Evolutionary conservation across 92 coral and sea anemone genomes (phyloP).

Genomic region (Montipora capitata): DNA sequence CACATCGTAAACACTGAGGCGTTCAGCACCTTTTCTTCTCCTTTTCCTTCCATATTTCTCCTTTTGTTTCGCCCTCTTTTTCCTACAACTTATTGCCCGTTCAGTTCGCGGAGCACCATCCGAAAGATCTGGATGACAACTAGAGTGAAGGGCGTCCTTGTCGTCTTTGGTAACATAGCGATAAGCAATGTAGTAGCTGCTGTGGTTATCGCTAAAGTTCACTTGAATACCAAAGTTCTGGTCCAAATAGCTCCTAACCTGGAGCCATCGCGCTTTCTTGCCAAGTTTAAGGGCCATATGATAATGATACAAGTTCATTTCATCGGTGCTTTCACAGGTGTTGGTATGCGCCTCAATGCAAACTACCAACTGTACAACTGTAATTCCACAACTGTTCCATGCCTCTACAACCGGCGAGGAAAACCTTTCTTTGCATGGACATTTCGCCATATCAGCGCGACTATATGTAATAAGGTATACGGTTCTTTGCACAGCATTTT

Average conservation of each 20-base stretch:
- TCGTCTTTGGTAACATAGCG: background rate
- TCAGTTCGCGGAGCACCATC: background rate
- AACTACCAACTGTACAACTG: no score
- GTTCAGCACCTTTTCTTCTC: background rate
- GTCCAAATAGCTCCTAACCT: slow-evolving; percentile 2
- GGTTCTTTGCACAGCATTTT: background rate
- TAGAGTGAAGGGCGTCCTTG: background rate
- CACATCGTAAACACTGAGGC: slow-evolving; percentile 48
- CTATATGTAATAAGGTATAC: slow-evolving; percentile 6
- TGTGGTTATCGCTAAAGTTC: background rate
- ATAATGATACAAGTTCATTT: no score
- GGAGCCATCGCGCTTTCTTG: background rate
- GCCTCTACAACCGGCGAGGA: no score
- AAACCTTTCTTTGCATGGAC: no score
- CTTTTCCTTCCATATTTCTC: background rate
- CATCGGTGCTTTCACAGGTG: no score
- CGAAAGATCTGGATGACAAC: no score
- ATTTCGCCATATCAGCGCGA: background rate
- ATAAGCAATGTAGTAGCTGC: no score
- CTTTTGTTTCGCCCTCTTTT: background rate
- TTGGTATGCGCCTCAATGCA: no score
- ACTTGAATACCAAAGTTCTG: background rate
- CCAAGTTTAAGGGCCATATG: no score
- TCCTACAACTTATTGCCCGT: background rate
- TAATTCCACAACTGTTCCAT: no score